Percentiles rank a stretch among this genome's conserved stretches.
phyloP scores from a whole-genome alignment of 2,797 vertebrate species.

The Catharus ustulatus region DNA sequence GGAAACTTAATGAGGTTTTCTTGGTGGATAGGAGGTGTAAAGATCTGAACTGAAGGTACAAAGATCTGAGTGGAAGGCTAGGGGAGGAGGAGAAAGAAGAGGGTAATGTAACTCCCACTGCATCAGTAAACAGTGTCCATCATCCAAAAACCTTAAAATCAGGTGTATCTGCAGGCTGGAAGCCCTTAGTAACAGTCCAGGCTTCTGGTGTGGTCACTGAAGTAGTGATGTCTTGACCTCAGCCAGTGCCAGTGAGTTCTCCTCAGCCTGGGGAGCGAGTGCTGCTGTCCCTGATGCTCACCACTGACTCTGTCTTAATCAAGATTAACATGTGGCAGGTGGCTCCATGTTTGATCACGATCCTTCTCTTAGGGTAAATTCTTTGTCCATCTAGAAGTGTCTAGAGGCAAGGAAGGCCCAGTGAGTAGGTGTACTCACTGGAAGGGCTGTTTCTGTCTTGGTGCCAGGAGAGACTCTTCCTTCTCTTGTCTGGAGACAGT shows the following conservation, averaged over 20 bases:
- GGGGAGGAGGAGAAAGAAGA: background rate
- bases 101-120: background rate
- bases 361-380: background rate
- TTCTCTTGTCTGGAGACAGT: background rate
- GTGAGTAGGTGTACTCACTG: background rate
- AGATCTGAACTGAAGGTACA: background rate
- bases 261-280: accelerated
- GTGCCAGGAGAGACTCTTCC: background rate
- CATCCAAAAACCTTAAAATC: background rate
- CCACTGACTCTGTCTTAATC: background rate
- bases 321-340: accelerated
- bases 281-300: too few species aligned
- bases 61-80: background rate
- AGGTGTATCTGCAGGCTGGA: background rate
- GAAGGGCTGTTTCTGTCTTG: background rate
- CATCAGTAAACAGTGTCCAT: accelerated
- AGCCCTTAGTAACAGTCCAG: background rate
- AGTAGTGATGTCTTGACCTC: too few species aligned
- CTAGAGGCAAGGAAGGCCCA: background rate
- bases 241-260: background rate
- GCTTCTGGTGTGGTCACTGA: accelerated
- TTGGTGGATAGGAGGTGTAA: background rate
- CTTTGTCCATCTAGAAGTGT: background rate
- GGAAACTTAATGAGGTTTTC: background rate
- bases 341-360: accelerated